Conservation (phyloP, 2,113 vertebrate species). For the Melanerpes formicivorus region DNA sequence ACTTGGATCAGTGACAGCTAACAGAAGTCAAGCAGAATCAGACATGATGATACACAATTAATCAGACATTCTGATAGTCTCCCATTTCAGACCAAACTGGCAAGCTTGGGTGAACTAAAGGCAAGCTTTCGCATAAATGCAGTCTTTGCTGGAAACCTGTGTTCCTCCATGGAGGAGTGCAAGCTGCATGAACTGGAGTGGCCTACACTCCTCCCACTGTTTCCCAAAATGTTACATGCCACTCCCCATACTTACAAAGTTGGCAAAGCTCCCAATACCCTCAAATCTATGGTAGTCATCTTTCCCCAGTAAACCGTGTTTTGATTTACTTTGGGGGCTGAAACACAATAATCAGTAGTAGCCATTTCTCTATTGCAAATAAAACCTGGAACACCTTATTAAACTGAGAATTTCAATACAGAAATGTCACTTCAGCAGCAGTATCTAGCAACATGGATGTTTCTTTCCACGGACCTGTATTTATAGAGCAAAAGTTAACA, state of each 20-base stretch:
- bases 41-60: neutral
- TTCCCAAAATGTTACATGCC: neutral
- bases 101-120: neutral
- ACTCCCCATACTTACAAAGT: neutral
- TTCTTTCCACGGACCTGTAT: neutral
- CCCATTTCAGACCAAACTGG: neutral
- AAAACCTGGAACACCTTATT: neutral
- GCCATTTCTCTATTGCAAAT: neutral
- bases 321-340: neutral
- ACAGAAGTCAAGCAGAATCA: neutral
- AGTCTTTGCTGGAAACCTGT: neutral
- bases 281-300: neutral
- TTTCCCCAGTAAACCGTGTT: neutral
- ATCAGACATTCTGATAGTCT: neutral
- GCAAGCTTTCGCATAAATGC: neutral
- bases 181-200: neutral
- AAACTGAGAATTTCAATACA: constrained; percentile 1
- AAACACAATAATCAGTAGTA: neutral
- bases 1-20: neutral
- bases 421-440: neutral
- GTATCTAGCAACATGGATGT: neutral
- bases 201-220: neutral
- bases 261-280: neutral
- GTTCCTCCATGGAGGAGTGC: neutral
- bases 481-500: constrained; percentile 6